Percentiles rank a stretch among this genome's conserved stretches.
Conservation (phyloP, 2,888 invertebrate species). For the Fragum sueziense region DNA sequence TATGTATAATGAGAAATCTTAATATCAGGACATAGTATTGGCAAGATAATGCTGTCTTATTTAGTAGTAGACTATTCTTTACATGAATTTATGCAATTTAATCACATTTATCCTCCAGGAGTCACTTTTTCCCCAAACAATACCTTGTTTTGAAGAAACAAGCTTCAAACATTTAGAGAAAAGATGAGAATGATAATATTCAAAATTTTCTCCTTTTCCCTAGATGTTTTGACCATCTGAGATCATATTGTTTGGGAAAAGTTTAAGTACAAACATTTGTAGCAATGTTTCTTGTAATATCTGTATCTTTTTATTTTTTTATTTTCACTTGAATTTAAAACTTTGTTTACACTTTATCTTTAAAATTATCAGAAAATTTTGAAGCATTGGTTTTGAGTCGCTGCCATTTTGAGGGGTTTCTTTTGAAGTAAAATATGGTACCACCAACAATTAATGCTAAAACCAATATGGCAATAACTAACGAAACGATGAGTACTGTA, state of each 20-base stretch:
- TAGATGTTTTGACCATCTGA: background rate
- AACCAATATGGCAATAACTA: slow-evolving; percentile 67
- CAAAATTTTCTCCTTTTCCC: background rate
- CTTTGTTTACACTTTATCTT: slow-evolving; percentile 1
- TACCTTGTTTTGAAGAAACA: too few species aligned
- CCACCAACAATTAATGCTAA: slow-evolving; percentile 70
- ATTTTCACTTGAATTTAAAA: too few species aligned
- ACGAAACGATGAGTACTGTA: slow-evolving; percentile 73
- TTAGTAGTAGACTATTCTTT: too few species aligned
- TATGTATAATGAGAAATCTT: too few species aligned
- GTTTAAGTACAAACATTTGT: too few species aligned
- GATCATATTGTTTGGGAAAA: background rate
- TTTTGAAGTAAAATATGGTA: slow-evolving; percentile 69
- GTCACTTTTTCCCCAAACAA: too few species aligned
- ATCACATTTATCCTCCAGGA: too few species aligned
- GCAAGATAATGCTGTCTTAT: too few species aligned
- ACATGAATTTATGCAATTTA: too few species aligned
- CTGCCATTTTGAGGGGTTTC: slow-evolving; percentile 72
- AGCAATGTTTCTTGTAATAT: too few species aligned
- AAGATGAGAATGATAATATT: background rate
- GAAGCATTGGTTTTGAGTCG: background rate
- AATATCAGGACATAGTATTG: too few species aligned
- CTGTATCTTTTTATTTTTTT: too few species aligned
- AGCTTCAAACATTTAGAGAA: background rate
- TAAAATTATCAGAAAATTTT: slow-evolving; percentile 10